Evolutionary conservation across 2,797 vertebrate species (phyloP), one percentile per base, ranked within the genome.

Genomic region (Lithobates sylvaticus): DNA sequence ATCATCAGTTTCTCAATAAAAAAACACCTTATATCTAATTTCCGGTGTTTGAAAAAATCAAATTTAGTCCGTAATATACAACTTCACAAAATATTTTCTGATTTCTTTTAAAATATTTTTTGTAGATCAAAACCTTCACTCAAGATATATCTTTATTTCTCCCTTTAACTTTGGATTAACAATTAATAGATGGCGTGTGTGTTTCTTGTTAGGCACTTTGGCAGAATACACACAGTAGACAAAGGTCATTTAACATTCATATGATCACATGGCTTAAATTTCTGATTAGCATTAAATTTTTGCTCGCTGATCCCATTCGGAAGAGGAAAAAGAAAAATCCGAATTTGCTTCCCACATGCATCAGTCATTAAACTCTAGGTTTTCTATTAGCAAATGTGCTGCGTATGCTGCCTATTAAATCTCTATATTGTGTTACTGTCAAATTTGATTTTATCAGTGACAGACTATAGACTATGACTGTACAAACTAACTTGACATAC

Each of bases 181-280:
- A 76, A 18, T 36, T 16, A 73, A 78, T 65, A 73, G 74, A 90
- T 85, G 90, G 90, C 91, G 91, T 91, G 89, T 93, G 82, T 81
- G 88, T 92, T 90, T 91, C 88, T 87, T 94, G 94, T 91, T 91
- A 93, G 93, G 93, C 94, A 91, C 21, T 78, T 90, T 88, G 92
- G 91, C 92, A 91, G 88, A 90, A 89, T 85, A 81, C 83, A 87
- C 90, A 91, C 89, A 91, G 54, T 95, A 90, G 91, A 89, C 93
- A 93, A 90, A 93, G 92, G 89, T 94, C 91, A 89, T 91, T 90
- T 90, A 91, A 89, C 91, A 93, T 93, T 89, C 86, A 78, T 86
- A 89, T 82, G 86, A 90, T 92, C 87, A 88, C 91, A 92, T 89
- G 89, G 90, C 89, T 91, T 90, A 86, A 89, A 90, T 90, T 89